Evolutionary conservation across 2,113 vertebrate genomes (phyloP), one percentile per base, ranked within the genome.

Genomic region (Nesogale talazaci): DNA sequence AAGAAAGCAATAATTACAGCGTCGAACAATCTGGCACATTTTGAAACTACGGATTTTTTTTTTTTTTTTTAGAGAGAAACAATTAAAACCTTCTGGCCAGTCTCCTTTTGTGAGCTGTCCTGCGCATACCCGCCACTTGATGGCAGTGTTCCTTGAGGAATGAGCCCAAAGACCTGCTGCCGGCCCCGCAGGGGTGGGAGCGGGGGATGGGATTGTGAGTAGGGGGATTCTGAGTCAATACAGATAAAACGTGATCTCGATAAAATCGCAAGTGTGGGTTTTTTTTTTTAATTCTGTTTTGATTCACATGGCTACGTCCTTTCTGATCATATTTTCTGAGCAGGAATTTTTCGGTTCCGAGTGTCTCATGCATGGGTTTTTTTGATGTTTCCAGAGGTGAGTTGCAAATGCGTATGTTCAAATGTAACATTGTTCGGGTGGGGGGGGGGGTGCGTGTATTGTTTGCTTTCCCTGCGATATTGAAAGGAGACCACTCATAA

Each of bases 91-190:
- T 3, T 2, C 10, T 9, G 0, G 42, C 34, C 0, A 0, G 34
- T 4, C 0, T 12, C 87, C 40, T 61, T 74, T 75, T 19, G 3
- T 8, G 38, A 59, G 17, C 84, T 42, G 87, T 91, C 36, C 3
- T 87, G 16, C 78, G n/a, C 75, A 59, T 5, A 6, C 19, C 2
- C 23, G 59, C 94, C 96, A 1, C 94, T 80, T 46, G 96, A 91
- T 95, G 96, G 96, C 95, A 95, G 85, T 97, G 86, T 96, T 94
- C 83, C 92, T 91, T 36, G 65, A 80, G n/a, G 79, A 96, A 97
- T 92, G 72, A 57, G 6, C 29, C 17, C 52, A 38, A 79, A 56
- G 34, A 29, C 6, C 81, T 61, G 74, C 89, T 34, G 87, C 72
- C 65, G 61, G 23, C 25, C 57, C 4, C 36, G 70, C 22, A 1